A percentile compares a stretch with the other conserved stretches of the same genome.
phyloP scores from a whole-genome alignment of 2,113 vertebrate species.

The Lepus americanus region DNA sequence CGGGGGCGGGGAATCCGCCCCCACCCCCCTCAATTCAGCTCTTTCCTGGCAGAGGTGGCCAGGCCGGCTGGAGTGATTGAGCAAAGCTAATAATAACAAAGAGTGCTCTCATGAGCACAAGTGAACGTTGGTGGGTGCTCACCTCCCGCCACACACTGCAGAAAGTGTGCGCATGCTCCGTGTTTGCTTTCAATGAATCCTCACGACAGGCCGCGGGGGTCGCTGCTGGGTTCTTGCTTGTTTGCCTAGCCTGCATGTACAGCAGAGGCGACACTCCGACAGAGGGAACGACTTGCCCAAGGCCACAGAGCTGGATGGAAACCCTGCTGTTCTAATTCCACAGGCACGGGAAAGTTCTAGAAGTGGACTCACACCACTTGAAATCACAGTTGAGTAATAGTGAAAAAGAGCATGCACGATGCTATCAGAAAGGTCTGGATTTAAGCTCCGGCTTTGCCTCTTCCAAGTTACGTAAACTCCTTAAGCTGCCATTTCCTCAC shows the following conservation, averaged over 20 bases:
- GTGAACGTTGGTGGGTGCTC: neutral
- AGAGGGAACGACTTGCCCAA: neutral
- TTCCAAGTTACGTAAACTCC: neutral
- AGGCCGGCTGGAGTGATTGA: neutral
- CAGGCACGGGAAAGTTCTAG: neutral
- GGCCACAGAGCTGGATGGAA: neutral
- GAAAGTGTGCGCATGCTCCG: neutral
- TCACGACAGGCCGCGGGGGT: neutral
- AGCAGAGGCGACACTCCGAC: neutral
- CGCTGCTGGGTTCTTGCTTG: neutral
- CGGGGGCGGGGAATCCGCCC: neutral
- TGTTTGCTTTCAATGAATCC: slow-evolving; percentile 15
- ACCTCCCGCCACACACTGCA: neutral
- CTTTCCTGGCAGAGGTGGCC: no score
- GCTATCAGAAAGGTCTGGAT: neutral
- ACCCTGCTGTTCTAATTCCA: neutral
- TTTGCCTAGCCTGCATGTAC: neutral
- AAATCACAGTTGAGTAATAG: neutral
- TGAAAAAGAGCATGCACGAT: neutral
- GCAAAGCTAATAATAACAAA: neutral
- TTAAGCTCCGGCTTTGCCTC: neutral
- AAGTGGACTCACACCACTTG: neutral
- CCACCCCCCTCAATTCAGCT: neutral
- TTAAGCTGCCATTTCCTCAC: neutral
- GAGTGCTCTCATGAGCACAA: neutral